Base-by-base conservation (phyloP, 2,888 invertebrate species). In the Catocala sponsa region DNA sequence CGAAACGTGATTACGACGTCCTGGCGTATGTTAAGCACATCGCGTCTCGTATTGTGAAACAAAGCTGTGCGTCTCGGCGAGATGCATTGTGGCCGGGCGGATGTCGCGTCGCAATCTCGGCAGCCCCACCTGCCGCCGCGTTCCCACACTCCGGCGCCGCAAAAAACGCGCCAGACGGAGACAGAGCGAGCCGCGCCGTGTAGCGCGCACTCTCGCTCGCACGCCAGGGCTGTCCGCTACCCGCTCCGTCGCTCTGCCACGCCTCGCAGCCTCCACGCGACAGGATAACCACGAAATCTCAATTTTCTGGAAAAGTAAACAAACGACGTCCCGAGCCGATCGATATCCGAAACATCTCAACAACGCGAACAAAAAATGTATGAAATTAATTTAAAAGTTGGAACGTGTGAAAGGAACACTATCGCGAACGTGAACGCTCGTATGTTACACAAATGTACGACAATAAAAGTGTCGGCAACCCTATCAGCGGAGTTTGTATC, bases 81-180 rank as follows among this genome's bases (percentile, higher is more conserved):
- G 94, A 92, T 92, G 94, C 91, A 92, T 92, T 92, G 94, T 92
- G 88, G 88, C 83, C 88, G 91, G 86, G 92, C 94, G 94, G 94
- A 94, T 94, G 94, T 94, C 94, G 91, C 92, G 89, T 88, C 91
- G 92, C 94, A 94, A 94, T 94, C 94, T 93, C 94, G 82, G 92
- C 92, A 87, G 91, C 89, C 92, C 93, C 94, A 94, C 94, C 94
- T 94, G 94, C 94, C 91, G 90, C 87, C 79, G 86, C 87, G 94
- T 94, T 94, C 94, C 94, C 94, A 94, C 94, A 94, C 94, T 94
- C 94, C 91, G 89, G 91, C 93, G 93, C 92, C 92, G 94, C 92
- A 94, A 94, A 94, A 94, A 94, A 94, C 91, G 81, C 82, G 89
- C 76, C 81, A 81, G 91, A 92, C 79, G 81, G 89, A 87, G 92